phyloP scores from a whole-genome alignment of 2,888 invertebrate species.

The Nipponacmea schrenckii region DNA sequence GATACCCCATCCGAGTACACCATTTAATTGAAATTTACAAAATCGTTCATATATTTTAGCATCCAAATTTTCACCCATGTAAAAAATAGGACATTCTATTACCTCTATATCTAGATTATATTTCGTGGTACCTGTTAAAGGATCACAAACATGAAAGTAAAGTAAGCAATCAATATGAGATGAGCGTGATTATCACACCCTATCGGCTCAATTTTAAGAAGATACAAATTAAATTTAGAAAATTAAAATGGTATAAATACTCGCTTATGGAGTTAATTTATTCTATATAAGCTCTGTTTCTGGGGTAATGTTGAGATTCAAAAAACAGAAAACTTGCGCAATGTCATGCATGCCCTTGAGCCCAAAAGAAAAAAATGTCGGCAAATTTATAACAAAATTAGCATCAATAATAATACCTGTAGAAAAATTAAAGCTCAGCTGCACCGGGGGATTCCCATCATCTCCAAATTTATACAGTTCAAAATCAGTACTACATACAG shows the following conservation, averaged over 20 bases:
- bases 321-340: too few species aligned
- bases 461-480: conserved; percentile 59
- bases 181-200: too few species aligned
- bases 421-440: conserved; percentile 51
- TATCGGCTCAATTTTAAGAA: too few species aligned
- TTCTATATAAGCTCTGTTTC: too few species aligned
- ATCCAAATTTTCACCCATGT: conserved; percentile 56
- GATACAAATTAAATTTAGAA: too few species aligned
- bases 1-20: conserved; percentile 59
- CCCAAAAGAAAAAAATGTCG: too few species aligned
- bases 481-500: conserved; percentile 56
- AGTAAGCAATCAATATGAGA: too few species aligned
- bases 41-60: conserved; percentile 60
- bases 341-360: too few species aligned
- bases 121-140: conserved; percentile 43
- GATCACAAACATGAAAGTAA: not conserved
- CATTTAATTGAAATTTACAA: conserved; percentile 56
- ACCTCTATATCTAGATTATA: conserved; percentile 47
- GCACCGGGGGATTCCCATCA: conserved; percentile 54
- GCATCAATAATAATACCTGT: conserved; percentile 45
- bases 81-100: conserved; percentile 47
- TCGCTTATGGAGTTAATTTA: too few species aligned
- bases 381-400: too few species aligned
- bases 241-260: too few species aligned
- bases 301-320: too few species aligned